Evolutionary conservation across 2,797 vertebrate species (phyloP), one percentile per base, ranked within the genome.

Genomic region (Coccyzus lansbergi): DNA sequence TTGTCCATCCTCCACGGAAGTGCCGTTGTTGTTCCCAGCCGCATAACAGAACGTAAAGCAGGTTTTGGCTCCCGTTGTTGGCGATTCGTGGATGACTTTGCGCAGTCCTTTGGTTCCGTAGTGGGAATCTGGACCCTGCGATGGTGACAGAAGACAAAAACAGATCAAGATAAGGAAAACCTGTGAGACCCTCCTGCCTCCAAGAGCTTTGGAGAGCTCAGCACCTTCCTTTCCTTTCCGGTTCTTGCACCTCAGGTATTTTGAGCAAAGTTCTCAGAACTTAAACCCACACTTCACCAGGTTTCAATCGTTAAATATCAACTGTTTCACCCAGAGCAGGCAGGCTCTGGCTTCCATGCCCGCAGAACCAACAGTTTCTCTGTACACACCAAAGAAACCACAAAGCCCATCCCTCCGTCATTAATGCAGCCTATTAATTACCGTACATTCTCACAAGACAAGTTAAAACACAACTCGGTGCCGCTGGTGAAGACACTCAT

Each of bases 21-120:
- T 99, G 95, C 99, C 99, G 1, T 99, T 99, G 97, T 99, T 99
- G 94, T 99, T 99, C 74, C 99, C 99, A 6, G 99, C 99, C 2
- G 99, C 99, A 5, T 99, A 99, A 87, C 99, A 99, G 97, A 99
- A 99, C 15, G 99, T 98, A 92, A 99, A 99, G 52, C 99, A 99
- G 7, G 99, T 99, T 97, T 99, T 99, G 94, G 98, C 98, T 90
- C 99, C 99, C 0, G 98, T 99, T 1, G 98, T 98, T 0, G 98
- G 97, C 0, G 98, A 98, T 92, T 99, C 99, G 2, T 99, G 98
- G 78, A 98, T 99, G 71, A 99, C 98, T 97, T 99, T 99, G 94
- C 99, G 99, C 93, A 99, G 98, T 59, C 99, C 99, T 96, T 99
- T 99, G 53, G 99, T 99, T 95, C 99, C 99, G 1, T 99, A 99